A percentile compares a stretch with the other conserved stretches of the same genome.
Evolutionary conservation across 2,888 invertebrate species (phyloP).

Genomic region (Alentia gelatinosa): DNA sequence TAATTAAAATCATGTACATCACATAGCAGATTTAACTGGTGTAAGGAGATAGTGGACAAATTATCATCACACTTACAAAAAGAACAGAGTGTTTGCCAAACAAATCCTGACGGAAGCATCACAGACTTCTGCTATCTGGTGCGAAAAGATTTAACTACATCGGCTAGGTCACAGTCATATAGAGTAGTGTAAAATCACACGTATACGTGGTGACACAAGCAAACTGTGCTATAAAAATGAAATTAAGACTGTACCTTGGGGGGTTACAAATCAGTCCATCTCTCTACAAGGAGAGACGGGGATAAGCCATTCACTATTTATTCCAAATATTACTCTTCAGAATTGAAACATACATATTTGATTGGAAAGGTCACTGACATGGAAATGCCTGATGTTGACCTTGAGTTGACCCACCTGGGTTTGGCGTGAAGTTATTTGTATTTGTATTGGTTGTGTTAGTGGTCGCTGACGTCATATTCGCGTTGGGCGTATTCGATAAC

Average conservation of each 20-base stretch:
- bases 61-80: conserved; percentile 7
- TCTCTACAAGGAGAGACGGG: not conserved
- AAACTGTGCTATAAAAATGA: not conserved
- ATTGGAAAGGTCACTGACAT: not conserved
- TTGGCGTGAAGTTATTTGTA: conserved; percentile 52
- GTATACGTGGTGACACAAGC: not conserved
- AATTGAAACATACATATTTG: not conserved
- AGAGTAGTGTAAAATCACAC: not conserved
- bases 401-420: conserved; percentile 45
- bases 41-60: not conserved
- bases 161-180: not conserved
- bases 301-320: not conserved
- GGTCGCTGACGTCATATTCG: conserved; percentile 41
- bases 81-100: not conserved
- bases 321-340: not conserved
- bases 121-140: not conserved
- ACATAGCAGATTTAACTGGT: not conserved
- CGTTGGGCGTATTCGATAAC: conserved; percentile 54
- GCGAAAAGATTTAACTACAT: not conserved
- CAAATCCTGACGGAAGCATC: not conserved
- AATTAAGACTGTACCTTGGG: conserved; percentile 13
- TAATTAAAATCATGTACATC: no score
- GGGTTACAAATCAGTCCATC: not conserved
- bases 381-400: not conserved
- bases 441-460: conserved; percentile 52